phyloP scores from a whole-genome alignment of 2,888 invertebrate species.

The Gasteruption jaculator region DNA sequence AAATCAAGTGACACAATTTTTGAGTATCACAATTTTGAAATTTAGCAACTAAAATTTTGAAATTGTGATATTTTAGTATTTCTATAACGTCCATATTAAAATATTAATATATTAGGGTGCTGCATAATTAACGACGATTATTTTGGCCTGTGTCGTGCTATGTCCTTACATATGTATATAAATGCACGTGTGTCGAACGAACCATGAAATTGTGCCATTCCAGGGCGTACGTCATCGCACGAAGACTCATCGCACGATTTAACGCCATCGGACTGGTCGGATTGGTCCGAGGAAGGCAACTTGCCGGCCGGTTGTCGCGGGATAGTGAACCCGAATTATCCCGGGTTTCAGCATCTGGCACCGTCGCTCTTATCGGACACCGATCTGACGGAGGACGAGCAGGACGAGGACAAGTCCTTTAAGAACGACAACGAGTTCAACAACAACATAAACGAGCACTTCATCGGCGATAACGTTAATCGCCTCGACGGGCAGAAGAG shows the following conservation, averaged over 20 bases:
- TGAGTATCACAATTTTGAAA: too few relatives aligned
- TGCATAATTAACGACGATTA: too few relatives aligned
- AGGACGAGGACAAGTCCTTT: constrained; percentile 52
- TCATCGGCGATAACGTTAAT: constrained; percentile 54
- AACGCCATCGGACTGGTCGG: constrained; percentile 43
- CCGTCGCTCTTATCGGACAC: constrained; percentile 49
- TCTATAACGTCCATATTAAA: too few relatives aligned
- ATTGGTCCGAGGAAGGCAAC: constrained; percentile 47
- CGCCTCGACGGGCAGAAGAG: constrained; percentile 54
- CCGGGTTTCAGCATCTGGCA: constrained; percentile 78
- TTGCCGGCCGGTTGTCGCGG: constrained; percentile 57
- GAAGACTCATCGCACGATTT: constrained; percentile 31
- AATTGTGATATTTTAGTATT: too few relatives aligned
- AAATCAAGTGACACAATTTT: too few relatives aligned
- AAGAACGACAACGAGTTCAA: constrained; percentile 54
- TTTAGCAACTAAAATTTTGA: too few relatives aligned
- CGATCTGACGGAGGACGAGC: constrained; percentile 52
- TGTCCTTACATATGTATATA: too few relatives aligned
- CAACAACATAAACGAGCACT: constrained; percentile 43
- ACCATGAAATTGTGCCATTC: too few relatives aligned
- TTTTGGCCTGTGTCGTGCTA: too few relatives aligned
- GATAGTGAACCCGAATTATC: constrained; percentile 80
- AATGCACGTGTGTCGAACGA: background rate
- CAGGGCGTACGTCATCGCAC: constrained; percentile 32
- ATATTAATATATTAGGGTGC: too few relatives aligned